Evolutionary conservation across 2,888 invertebrate genomes (phyloP), one percentile per base, ranked within the genome.

Genomic region (Hylaea fasciaria): DNA sequence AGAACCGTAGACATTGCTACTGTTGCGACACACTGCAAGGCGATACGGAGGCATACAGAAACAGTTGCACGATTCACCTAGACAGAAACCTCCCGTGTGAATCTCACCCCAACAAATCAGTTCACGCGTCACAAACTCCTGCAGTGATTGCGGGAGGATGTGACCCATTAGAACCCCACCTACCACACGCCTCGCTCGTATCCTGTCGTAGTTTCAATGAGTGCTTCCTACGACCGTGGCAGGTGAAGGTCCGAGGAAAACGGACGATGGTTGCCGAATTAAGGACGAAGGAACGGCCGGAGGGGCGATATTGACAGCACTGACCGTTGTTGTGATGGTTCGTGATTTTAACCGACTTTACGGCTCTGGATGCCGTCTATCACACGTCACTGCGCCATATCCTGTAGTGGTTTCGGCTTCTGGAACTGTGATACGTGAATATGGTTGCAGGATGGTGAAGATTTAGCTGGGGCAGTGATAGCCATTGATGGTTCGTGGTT

Each of bases 131-230:
- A 84, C 81, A 82, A 76, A 80, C 80, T 83, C 85, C 82, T 80
- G 83, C 86, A 77, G 82, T 88, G 90, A 89, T 89, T 89, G 89
- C 85, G 79, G 86, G 87, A 90, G 87, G 89, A 90, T 87, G 87
- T 81, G 66, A 76, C 69, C 85, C 71, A 89, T 89, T 89, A 82
- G 84, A 81, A 83, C 85, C 56, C 62, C 58, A 57, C 44, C 49
- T 57, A 60, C 60, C 57, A 65, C 41, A 8, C 10, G 16, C 14
- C n/a, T 37, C 22, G 22, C 37, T 4, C 50, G n/a, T 43, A 43
- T 57, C 57, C 61, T 53, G 60, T 47, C 49, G 35, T 57, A 64
- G 65, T 63, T 61, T 69, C 67, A 78, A 70, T 63, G 74, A 71
- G 44, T 49, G 66, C 43, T 76, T 67, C 74, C 72, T 71, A 70